A percentile compares a stretch with the other conserved stretches of the same genome.
Conservation (phyloP, 2,797 vertebrate species). For the Lepilemur septentrionalis region DNA sequence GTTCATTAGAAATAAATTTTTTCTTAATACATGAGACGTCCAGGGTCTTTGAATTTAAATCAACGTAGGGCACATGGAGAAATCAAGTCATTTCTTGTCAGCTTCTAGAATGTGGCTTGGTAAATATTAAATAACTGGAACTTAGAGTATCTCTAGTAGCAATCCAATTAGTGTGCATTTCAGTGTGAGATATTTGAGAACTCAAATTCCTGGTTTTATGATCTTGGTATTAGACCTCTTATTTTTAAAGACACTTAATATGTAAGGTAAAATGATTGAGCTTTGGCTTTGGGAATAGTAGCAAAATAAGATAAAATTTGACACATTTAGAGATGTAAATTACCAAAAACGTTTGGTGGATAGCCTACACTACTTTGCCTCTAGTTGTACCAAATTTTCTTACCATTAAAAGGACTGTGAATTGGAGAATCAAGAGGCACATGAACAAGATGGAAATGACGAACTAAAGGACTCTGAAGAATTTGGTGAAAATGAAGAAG, state of each 20-base stretch:
- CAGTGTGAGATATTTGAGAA: slow-evolving; percentile 17
- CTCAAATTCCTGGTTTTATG: not conserved
- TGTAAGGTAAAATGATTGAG: slow-evolving; percentile 35
- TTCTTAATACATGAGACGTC: not conserved
- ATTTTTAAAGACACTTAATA: slow-evolving; percentile 42
- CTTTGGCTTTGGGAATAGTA: slow-evolving; percentile 50
- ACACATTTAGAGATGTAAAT: slow-evolving; percentile 53
- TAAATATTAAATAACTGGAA: slow-evolving; percentile 30
- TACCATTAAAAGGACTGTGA: slow-evolving; percentile 87
- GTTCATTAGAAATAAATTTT: slow-evolving; percentile 38
- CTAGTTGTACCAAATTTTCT: slow-evolving; percentile 78
- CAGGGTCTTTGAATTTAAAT: slow-evolving; percentile 18
- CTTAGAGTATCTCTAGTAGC: not conserved
- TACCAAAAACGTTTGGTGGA: slow-evolving; percentile 54
- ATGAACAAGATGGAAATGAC: slow-evolving; percentile 87
- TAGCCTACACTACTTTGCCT: slow-evolving; percentile 59
- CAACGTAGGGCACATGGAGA: not conserved
- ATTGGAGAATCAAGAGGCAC: slow-evolving; percentile 86
- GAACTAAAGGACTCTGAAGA: slow-evolving; percentile 87
- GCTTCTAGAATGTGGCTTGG: not conserved
- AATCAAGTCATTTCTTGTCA: slow-evolving; percentile 36
- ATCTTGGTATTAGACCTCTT: not conserved
- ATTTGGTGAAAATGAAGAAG: slow-evolving; percentile 84
- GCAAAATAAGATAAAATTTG: slow-evolving; percentile 29
- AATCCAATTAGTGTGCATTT: not conserved